Conservation (phyloP, 1,140 invertebrate species). For the Formica exsecta region DNA sequence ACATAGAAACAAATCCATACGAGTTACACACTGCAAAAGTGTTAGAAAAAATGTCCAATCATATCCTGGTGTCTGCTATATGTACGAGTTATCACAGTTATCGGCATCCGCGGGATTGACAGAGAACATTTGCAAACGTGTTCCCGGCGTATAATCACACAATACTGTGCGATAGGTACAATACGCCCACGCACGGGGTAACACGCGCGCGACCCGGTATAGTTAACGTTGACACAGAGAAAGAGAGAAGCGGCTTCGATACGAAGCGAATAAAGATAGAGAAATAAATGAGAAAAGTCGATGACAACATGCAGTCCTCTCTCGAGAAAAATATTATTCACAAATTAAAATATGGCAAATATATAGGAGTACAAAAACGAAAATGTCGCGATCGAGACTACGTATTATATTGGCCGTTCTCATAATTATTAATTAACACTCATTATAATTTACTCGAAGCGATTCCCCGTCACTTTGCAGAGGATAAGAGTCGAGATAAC, state of each 20-base stretch:
- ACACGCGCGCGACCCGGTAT: slow-evolving; percentile 50
- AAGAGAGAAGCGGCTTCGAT: not conserved
- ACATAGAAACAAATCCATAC: not conserved
- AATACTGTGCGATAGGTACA: not conserved
- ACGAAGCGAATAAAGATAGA: not conserved
- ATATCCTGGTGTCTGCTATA: not conserved
- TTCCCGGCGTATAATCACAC: not conserved
- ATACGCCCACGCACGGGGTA: too few relatives aligned
- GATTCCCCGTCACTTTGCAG: not conserved
- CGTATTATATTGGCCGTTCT: not conserved
- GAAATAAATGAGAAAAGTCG: not conserved
- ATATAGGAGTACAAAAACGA: too few relatives aligned
- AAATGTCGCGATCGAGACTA: too few relatives aligned
- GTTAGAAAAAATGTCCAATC: not conserved
- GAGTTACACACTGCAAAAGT: not conserved
- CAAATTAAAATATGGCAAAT: too few relatives aligned
- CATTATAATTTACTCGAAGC: not conserved
- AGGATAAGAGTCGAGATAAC: not conserved
- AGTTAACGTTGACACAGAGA: slow-evolving; percentile 26
- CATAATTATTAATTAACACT: not conserved
- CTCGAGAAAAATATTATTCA: not conserved
- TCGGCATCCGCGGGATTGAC: not conserved
- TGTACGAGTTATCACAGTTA: not conserved
- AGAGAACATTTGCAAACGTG: not conserved
- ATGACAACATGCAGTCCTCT: not conserved